phyloP scores from a whole-genome alignment of 2,113 vertebrate species.

The Melanostigma gelatinosum region DNA sequence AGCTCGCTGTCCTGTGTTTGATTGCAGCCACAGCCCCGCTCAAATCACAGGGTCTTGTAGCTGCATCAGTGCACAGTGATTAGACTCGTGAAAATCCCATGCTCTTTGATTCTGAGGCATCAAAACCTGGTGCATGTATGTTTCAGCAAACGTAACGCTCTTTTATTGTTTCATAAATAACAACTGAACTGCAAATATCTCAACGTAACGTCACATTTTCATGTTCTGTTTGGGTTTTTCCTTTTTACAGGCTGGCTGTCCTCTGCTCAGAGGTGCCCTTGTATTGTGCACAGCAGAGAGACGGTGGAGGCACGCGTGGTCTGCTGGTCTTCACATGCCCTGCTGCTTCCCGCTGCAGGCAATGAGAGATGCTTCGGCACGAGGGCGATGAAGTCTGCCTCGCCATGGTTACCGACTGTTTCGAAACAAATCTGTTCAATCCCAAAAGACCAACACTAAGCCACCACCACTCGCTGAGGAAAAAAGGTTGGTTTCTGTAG shows the following conservation, averaged over 20 bases:
- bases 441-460: slow-evolving; percentile 24
- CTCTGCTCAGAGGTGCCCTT: slow-evolving; percentile 58
- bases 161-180: neutral
- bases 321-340: slow-evolving; percentile 49
- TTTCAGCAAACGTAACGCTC: neutral
- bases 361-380: slow-evolving; percentile 53
- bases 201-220: neutral
- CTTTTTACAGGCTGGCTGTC: slow-evolving; percentile 13
- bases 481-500: neutral
- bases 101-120: slow-evolving; percentile 2
- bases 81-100: neutral
- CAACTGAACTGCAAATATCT: neutral
- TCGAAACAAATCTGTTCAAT: slow-evolving; percentile 50
- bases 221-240: slow-evolving; percentile 8
- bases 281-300: slow-evolving; percentile 43
- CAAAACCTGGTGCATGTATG: neutral
- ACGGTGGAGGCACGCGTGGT: slow-evolving; percentile 41
- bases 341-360: slow-evolving; percentile 56
- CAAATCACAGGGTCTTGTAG: neutral
- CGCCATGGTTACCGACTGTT: slow-evolving; percentile 51
- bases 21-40: slow-evolving; percentile 33
- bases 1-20: neutral
- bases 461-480: neutral
- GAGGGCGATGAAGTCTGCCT: slow-evolving; percentile 44
- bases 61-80: neutral